Base-by-base conservation (phyloP, 2,113 vertebrate species). In the Malaclemys terrapin region DNA sequence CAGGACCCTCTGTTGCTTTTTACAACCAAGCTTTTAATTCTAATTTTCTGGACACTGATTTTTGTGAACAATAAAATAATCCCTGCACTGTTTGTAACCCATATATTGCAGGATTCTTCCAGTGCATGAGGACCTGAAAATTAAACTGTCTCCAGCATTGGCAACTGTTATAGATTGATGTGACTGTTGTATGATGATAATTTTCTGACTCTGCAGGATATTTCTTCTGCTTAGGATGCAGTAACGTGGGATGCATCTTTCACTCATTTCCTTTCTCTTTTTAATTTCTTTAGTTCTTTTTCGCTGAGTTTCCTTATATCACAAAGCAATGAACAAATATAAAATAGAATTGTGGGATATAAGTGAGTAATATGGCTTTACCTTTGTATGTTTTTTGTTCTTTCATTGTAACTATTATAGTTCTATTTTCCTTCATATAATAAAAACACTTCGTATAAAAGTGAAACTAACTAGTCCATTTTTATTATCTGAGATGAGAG, bases 151-250 rank as follows among this genome's bases (percentile, higher is more conserved):
- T 90, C 20, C 86, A 80, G 47, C 45, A 79, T 45, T 91, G 94
- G 85, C 95, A 96, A 87, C 88, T 20, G 27, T 57, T 96, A 65
- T 94, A 96, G 76, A 81, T 92, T 92, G 87, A 94, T 42, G 20
- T 5, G 94, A 82, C 82, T 86, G 24, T 31, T 45, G 72, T 42
- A 72, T 87, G 75, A 86, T 50, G 91, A 84, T 94, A 62, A 6
- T 29, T 91, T 88, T 1, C 89, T 89, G 93, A 24, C 79, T 94
- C 50, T n/a, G 80, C 29, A 47, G 35, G 14, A 7, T 78, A 45
- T 88, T 93, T 93, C 87, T 59, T 16, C 3, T 89, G 85, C 72
- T 69, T n/a, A 35, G 35, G 14, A 72, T 81, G 69, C 2, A 14
- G 35, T 47, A 47, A 25, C 7, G 29, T 56, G 69, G 38, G 17